phyloP scores from a whole-genome alignment of 2,113 vertebrate species.

The Lepus europaeus region DNA sequence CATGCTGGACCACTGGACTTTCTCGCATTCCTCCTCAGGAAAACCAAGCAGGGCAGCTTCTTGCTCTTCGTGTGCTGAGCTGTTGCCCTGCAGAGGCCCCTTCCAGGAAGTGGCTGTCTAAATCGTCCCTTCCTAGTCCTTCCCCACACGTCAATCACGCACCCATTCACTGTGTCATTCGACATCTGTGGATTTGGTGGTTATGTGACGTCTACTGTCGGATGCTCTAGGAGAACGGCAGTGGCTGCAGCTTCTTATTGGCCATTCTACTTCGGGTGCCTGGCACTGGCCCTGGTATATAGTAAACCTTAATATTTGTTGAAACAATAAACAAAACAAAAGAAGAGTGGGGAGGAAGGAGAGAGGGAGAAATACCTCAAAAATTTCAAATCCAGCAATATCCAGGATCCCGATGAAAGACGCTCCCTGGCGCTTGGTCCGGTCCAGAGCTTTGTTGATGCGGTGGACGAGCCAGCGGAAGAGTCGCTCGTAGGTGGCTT shows the following conservation, averaged over 20 bases:
- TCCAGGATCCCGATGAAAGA: slow-evolving; percentile 99
- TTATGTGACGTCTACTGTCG: background rate
- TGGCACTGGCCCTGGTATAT: too few species aligned
- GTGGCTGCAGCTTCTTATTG: background rate
- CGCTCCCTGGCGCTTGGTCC: slow-evolving; percentile 98
- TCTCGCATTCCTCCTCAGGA: too few species aligned
- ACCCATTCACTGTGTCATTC: background rate
- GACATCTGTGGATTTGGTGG: background rate
- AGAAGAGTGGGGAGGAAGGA: background rate
- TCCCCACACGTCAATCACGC: background rate
- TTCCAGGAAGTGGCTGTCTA: accelerated
- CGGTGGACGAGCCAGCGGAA: slow-evolving; percentile 99
- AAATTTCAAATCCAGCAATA: slow-evolving; percentile 99
- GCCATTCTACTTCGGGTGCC: background rate
- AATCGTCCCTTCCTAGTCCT: accelerated
- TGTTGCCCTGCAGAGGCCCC: background rate
- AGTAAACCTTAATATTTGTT: background rate
- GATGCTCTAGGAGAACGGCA: background rate
- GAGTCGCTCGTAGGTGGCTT: slow-evolving; percentile 98
- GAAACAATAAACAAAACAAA: background rate
- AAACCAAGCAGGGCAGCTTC: background rate
- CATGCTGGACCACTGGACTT: background rate
- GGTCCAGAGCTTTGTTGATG: slow-evolving; percentile 97
- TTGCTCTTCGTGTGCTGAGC: background rate
- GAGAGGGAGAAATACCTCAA: slow-evolving; percentile 90